Percentiles rank a stretch among this genome's conserved stretches.
phyloP scores from a whole-genome alignment of 2,113 vertebrate genomes.

The Aleadryas rufinucha region DNA sequence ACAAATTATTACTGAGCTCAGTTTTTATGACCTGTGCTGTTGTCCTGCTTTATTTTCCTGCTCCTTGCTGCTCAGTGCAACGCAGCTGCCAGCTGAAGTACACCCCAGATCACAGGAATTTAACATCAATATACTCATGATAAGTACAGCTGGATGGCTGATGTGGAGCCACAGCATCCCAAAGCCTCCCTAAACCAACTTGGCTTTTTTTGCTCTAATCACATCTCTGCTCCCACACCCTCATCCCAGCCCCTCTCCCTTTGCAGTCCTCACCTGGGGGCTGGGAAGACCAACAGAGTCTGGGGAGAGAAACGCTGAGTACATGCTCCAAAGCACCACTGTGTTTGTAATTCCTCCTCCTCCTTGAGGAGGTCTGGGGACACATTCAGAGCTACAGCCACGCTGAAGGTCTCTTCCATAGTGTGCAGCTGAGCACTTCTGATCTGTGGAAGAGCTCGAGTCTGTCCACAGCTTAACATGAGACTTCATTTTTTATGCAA shows the following conservation, averaged over 20 bases:
- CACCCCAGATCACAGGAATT: not conserved
- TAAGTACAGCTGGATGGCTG: not conserved
- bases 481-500: not conserved
- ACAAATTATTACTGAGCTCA: not conserved
- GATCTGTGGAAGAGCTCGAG: not conserved
- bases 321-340: not conserved
- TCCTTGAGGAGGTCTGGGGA: not conserved
- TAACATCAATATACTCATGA: not conserved
- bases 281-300: not conserved
- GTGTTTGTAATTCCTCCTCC: not conserved
- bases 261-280: not conserved
- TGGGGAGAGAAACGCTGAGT: not conserved
- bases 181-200: not conserved
- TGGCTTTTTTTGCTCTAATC: not conserved
- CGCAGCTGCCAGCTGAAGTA: not conserved
- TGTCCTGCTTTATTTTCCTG: not conserved
- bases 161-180: not conserved
- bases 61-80: not conserved
- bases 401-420: not conserved
- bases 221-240: not conserved
- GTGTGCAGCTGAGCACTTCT: not conserved
- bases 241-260: not conserved
- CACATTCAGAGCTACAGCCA: not conserved
- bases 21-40: not conserved
- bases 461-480: not conserved